Evolutionary conservation across 2,888 invertebrate species (phyloP), one percentile per base, ranked within the genome.

Genomic region (Plutella xylostella): DNA sequence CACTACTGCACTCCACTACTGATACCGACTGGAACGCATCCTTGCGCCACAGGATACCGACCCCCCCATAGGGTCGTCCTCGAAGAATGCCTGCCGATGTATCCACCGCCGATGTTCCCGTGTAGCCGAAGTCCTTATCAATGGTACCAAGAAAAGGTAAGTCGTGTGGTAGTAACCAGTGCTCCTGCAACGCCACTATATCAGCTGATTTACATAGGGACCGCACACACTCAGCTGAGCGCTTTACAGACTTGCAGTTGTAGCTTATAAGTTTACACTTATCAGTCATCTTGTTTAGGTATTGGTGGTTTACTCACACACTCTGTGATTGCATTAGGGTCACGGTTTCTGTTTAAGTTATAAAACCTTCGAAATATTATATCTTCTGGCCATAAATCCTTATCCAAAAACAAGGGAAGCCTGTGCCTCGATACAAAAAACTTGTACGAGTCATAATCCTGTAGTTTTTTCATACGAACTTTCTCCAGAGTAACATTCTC

Each of bases 301-400:
- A n/a, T n/a, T n/a, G n/a, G n/a, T n/a, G n/a, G n/a, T n/a, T n/a
- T n/a, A n/a, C n/a, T n/a, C n/a, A n/a, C n/a, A n/a, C n/a, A n/a
- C n/a, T n/a, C n/a, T n/a, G n/a, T n/a, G n/a, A n/a, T n/a, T n/a
- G n/a, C n/a, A n/a, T n/a, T n/a, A n/a, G n/a, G n/a, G n/a, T n/a
- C n/a, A n/a, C n/a, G n/a, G n/a, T n/a, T n/a, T n/a, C n/a, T n/a
- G n/a, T n/a, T n/a, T n/a, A n/a, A n/a, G n/a, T n/a, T n/a, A n/a
- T n/a, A 33, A 33, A 33, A 33, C 14, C 33, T 33, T 33, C n/a
- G 7, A 14, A 33, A 12, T n/a, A 12, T n/a, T 6, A 33, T 33
- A 12, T n/a, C 56, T 11, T 52, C 45, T 0, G 56, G 58, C 56
- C 56, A 56, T 9, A 56, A 48, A 11, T 48, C 39, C 7, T 50